Percentiles rank a stretch among this genome's conserved stretches.
Conservation (phyloP, 2,888 invertebrate species). For the Scaptodrosophila latifasciaeformis region DNA sequence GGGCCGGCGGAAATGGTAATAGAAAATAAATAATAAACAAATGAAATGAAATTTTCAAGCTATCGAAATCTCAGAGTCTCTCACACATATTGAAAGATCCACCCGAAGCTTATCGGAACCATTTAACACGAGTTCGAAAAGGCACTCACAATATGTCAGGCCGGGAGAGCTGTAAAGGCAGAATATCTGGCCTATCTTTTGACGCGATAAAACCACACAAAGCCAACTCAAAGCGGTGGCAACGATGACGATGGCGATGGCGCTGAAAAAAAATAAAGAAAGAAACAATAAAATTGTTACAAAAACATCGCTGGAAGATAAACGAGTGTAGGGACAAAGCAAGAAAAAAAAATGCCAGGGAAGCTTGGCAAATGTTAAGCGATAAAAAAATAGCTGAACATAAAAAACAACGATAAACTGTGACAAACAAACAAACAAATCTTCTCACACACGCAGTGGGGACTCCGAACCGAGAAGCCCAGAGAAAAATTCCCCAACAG, state of each 20-base stretch:
- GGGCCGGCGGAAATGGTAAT: not conserved
- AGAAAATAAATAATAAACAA: not conserved
- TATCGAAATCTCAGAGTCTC: not conserved
- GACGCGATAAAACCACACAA: conserved; percentile 37
- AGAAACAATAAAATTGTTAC: conserved; percentile 64
- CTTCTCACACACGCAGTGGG: not conserved
- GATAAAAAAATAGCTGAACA: conserved; percentile 59
- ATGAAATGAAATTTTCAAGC: not conserved
- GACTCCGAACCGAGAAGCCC: conserved; percentile 1
- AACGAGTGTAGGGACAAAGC: conserved; percentile 22
- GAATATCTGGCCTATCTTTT: conserved; percentile 10
- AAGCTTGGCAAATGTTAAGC: conserved; percentile 32
- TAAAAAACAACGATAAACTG: conserved; percentile 60
- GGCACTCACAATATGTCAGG: not conserved
- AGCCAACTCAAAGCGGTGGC: conserved; percentile 37
- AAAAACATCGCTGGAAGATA: conserved; percentile 51
- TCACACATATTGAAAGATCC: not conserved
- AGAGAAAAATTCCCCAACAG: not conserved
- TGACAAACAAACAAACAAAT: conserved; percentile 45
- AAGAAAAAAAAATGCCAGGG: not conserved
- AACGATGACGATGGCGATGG: conserved; percentile 21
- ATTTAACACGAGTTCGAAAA: not conserved
- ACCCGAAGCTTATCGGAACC: not conserved
- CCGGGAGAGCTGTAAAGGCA: conserved; percentile 2
- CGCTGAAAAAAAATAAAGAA: too few species aligned